These are phyloP conservation scores for Linyphia triangularis DNA, from an alignment of 2,888 invertebrate species.

Conservation along the genomic window DNA sequence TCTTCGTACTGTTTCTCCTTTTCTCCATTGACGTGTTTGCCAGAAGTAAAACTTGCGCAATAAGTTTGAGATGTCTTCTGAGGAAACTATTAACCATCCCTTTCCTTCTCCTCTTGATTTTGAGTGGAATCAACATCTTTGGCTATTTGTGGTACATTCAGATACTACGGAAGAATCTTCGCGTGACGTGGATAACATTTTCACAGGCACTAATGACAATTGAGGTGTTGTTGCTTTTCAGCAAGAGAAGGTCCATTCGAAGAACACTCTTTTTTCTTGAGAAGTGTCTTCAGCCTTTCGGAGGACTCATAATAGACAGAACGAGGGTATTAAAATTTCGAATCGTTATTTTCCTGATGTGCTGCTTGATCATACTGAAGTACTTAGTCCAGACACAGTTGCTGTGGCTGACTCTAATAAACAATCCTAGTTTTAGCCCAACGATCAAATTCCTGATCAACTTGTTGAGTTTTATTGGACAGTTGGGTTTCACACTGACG, in stretches of 20 bases:
- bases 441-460: not conserved
- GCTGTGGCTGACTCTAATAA: not conserved
- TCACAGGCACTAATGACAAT: not conserved
- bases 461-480: not conserved
- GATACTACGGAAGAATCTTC: not conserved
- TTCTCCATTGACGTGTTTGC: not conserved
- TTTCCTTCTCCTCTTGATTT: not conserved
- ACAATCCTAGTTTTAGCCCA: not conserved
- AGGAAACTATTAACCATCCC: not conserved
- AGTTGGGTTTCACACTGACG: not conserved
- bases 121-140: not conserved
- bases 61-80: not conserved
- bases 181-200: not conserved
- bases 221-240: not conserved
- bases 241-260: not conserved
- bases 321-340: not conserved
- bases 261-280: not conserved
- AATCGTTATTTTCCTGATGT: not conserved
- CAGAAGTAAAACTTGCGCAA: not conserved
- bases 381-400: not conserved
- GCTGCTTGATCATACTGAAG: not conserved
- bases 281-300: not conserved
- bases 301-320: not conserved
- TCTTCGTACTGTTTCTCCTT: not conserved
- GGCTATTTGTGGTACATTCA: not conserved